Conservation (phyloP, 2,888 invertebrate species). For the Allolobophora icterica region DNA sequence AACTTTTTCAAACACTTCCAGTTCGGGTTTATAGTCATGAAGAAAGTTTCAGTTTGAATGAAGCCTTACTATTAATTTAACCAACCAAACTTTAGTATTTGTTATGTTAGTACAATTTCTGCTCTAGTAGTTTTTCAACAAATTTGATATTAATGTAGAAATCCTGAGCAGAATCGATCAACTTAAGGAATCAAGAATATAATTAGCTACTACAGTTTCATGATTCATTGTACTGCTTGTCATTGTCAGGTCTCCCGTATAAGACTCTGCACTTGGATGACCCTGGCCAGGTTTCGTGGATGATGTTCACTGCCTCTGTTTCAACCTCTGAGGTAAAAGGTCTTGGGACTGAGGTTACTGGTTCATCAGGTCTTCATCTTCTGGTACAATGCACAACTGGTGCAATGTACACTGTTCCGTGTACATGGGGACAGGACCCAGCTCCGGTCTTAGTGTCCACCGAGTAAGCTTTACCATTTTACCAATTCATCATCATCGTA, state of each 20-base stretch:
- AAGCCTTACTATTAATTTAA: too few species aligned
- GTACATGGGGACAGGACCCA: not conserved
- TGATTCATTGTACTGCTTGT: not conserved
- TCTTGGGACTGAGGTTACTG: not conserved
- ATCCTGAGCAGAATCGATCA: too few species aligned
- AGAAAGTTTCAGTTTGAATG: too few species aligned
- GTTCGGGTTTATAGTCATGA: too few species aligned
- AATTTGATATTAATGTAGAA: too few species aligned
- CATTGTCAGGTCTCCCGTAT: not conserved
- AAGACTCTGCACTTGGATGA: not conserved
- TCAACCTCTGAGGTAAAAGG: not conserved
- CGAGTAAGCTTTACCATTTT: not conserved
- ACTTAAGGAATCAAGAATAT: not conserved
- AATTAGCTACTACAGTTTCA: not conserved
- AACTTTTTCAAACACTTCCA: too few species aligned
- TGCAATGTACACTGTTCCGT: not conserved
- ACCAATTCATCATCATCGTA: too few species aligned
- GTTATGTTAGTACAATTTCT: too few species aligned
- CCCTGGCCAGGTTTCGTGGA: not conserved
- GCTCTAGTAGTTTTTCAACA: too few species aligned
- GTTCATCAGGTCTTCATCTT: conserved; percentile 1
- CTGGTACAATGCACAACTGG: not conserved
- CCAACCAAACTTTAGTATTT: too few species aligned
- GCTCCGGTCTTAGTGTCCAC: not conserved
- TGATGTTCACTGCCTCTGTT: not conserved